These are phyloP conservation scores for Napeogenes inachia DNA, from an alignment of 2,888 invertebrate species.

Conservation along the genomic window DNA sequence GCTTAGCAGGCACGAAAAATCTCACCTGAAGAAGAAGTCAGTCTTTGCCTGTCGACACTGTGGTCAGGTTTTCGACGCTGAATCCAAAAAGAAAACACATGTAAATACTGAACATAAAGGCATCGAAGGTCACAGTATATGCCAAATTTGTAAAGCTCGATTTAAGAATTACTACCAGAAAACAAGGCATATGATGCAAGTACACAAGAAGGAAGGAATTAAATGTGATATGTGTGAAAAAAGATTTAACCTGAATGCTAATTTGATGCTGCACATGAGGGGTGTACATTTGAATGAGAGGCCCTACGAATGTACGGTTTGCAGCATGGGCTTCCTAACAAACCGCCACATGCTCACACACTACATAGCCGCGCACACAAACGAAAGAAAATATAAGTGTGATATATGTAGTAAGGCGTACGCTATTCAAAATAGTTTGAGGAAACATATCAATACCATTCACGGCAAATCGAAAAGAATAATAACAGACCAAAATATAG, in stretches of 20 bases:
- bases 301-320: constrained; percentile 65
- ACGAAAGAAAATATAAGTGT: constrained; percentile 76
- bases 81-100: constrained; percentile 65
- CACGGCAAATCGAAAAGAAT: constrained; percentile 50
- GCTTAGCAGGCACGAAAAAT: constrained; percentile 60
- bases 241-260: constrained; percentile 66
- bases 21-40: constrained; percentile 63
- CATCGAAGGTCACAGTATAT: constrained; percentile 67
- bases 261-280: constrained; percentile 61
- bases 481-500: constrained; percentile 24
- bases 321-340: constrained; percentile 68
- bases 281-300: constrained; percentile 66
- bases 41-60: constrained; percentile 62
- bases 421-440: constrained; percentile 62
- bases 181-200: constrained; percentile 66
- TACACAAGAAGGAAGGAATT: constrained; percentile 63
- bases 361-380: constrained; percentile 68
- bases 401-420: constrained; percentile 78
- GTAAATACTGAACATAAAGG: constrained; percentile 66
- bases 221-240: constrained; percentile 67
- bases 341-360: constrained; percentile 70
- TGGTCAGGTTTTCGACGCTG: constrained; percentile 57
- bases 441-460: constrained; percentile 69
- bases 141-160: constrained; percentile 65
- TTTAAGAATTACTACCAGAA: constrained; percentile 72